A percentile compares a stretch with the other conserved stretches of the same genome.
Evolutionary conservation across 2,113 vertebrate genomes (phyloP).

Genomic region (Leptosomus discolor): DNA sequence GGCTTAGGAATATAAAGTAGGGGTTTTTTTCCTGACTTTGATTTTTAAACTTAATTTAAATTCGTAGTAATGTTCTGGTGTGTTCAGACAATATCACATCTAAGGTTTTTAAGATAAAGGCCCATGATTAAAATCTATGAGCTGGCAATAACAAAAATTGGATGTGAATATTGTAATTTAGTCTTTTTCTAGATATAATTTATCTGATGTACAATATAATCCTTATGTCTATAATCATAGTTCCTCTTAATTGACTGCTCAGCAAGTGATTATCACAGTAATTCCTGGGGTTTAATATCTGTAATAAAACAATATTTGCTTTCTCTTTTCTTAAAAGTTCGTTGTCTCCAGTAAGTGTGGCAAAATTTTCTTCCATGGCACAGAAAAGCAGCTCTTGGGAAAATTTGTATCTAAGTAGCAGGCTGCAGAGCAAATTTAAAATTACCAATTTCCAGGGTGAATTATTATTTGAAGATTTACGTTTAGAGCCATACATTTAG

Average conservation of each 20-base stretch:
- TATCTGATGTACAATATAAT: neutral
- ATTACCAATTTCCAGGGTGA: neutral
- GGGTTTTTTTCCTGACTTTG: neutral
- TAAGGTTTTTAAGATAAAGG: neutral
- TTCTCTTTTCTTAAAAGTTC: neutral
- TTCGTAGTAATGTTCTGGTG: neutral
- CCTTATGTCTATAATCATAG: neutral
- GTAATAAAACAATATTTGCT: conserved; percentile 12
- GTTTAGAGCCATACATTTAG: neutral
- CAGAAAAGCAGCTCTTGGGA: neutral
- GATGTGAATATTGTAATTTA: neutral
- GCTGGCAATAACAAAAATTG: neutral
- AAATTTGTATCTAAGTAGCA: neutral
- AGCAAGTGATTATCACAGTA: neutral
- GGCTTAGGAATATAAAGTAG: neutral
- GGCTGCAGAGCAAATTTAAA: neutral
- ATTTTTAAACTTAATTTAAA: neutral
- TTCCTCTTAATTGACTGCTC: conserved; percentile 2
- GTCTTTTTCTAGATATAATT: neutral
- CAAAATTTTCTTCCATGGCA: neutral
- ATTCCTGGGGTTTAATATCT: neutral
- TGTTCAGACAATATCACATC: neutral
- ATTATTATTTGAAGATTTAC: conserved; percentile 21
- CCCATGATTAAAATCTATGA: neutral
- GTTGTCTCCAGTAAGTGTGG: neutral